phyloP scores from a whole-genome alignment of 2,888 invertebrate species.

The Diadegma fenestrale region DNA sequence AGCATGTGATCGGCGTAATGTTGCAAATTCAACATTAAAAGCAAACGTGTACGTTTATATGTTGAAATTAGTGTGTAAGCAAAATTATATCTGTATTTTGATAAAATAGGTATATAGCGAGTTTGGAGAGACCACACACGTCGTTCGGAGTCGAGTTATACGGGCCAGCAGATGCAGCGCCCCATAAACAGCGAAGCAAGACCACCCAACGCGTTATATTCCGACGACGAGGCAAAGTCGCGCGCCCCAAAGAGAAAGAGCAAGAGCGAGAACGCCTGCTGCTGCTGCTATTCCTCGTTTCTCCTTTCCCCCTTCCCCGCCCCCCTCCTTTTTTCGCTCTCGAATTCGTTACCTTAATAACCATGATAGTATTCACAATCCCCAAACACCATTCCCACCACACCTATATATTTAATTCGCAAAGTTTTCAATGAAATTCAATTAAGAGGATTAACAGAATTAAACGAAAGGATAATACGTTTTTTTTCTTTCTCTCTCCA shows the following conservation, averaged over 20 bases:
- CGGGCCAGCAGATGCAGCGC: conserved; percentile 82
- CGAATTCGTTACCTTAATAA: conserved; percentile 82
- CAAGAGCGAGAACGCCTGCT: not conserved
- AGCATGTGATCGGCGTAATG: conserved; percentile 62
- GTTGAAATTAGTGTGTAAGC: conserved; percentile 27
- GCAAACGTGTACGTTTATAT: conserved; percentile 19
- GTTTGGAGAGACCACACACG: conserved; percentile 80
- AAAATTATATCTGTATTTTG: conserved; percentile 50
- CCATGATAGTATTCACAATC: conserved; percentile 74
- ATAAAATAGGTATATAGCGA: conserved; percentile 31
- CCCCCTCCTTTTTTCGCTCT: conserved; percentile 70
- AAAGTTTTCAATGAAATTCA: not conserved
- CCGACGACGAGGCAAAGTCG: conserved; percentile 63
- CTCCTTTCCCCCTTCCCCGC: conserved; percentile 67
- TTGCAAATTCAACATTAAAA: conserved; percentile 24
- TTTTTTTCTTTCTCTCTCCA: not conserved
- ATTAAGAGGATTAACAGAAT: conserved; percentile 15
- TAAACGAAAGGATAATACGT: not conserved
- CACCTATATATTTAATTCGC: conserved; percentile 1
- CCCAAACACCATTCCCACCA: not conserved
- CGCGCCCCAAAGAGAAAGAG: conserved; percentile 30
- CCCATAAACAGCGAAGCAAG: conserved; percentile 83
- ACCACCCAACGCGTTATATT: conserved; percentile 82
- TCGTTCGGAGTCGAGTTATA: conserved; percentile 78
- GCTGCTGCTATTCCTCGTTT: conserved; percentile 3